Conservation (phyloP, 2,113 vertebrate species). For the Corythornis cristatus region DNA sequence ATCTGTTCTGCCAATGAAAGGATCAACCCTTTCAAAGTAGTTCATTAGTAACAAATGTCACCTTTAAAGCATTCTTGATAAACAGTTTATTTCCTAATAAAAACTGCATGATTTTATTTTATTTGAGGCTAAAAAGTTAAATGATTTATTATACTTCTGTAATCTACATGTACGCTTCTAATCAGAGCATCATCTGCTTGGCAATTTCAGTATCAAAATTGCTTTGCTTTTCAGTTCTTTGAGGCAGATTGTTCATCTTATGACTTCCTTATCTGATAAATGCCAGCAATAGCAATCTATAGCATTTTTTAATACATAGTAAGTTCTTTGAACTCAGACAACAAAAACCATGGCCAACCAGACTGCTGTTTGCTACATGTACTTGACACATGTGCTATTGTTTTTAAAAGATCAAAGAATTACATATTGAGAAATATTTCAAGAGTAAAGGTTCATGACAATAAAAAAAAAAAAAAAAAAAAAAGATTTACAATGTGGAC, state of each 20-base stretch:
- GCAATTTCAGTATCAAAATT: slow-evolving; percentile 57
- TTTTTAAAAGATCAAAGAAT: slow-evolving; percentile 19
- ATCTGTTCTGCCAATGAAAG: neutral
- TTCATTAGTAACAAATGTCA: slow-evolving; percentile 60
- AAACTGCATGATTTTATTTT: slow-evolving; percentile 31
- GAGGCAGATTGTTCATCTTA: slow-evolving; percentile 41
- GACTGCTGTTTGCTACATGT: neutral
- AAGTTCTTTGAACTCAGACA: slow-evolving; percentile 3
- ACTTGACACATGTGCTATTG: neutral
- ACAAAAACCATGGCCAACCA: neutral
- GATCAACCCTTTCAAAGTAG: slow-evolving; percentile 4
- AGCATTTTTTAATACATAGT: slow-evolving; percentile 47
- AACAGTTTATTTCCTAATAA: slow-evolving; percentile 61
- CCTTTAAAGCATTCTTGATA: slow-evolving; percentile 52
- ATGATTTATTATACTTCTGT: neutral
- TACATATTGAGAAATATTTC: neutral
- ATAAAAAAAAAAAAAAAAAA: neutral
- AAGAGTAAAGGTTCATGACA: neutral
- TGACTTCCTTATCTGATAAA: slow-evolving; percentile 49
- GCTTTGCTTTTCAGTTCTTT: slow-evolving; percentile 53
- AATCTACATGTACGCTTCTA: neutral
- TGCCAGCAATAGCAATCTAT: neutral
- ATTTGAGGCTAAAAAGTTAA: slow-evolving; percentile 27
- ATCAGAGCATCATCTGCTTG: slow-evolving; percentile 46
- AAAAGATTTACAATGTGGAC: neutral